phyloP scores from a whole-genome alignment of 1,140 invertebrate species.

The Agrypnia vestita region DNA sequence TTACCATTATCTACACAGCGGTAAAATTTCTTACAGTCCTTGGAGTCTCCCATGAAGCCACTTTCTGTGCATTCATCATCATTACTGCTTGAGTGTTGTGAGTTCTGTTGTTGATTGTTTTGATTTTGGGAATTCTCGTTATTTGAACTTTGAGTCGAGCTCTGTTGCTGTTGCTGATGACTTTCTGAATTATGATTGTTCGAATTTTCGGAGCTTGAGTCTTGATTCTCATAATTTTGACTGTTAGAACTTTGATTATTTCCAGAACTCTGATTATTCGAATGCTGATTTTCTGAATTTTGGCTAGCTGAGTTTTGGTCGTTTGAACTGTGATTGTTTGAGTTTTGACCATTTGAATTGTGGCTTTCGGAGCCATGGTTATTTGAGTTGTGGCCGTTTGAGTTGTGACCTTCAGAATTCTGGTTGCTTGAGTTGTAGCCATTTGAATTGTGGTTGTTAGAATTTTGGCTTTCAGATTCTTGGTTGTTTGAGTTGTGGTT shows the following conservation, averaged over 20 bases:
- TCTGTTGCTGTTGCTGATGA: slow-evolving; percentile 1
- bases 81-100: not conserved
- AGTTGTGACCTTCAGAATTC: slow-evolving; percentile 25
- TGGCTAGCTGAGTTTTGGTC: not conserved
- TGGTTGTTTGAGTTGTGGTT: slow-evolving; percentile 24
- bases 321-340: no score
- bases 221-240: slow-evolving; percentile 10
- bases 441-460: not conserved
- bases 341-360: not conserved
- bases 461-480: not conserved
- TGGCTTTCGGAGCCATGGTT: not conserved
- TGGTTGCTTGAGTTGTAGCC: slow-evolving; percentile 9
- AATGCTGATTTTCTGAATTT: not conserved
- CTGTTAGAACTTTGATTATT: slow-evolving; percentile 50
- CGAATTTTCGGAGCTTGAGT: not conserved
- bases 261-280: slow-evolving; percentile 41
- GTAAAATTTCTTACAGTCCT: slow-evolving; percentile 85
- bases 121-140: slow-evolving; percentile 21
- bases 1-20: slow-evolving; percentile 80
- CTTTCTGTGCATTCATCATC: slow-evolving; percentile 69
- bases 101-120: not conserved
- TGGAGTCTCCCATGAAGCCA: slow-evolving; percentile 79
- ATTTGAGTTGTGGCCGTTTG: not conserved
- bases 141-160: slow-evolving; percentile 19
- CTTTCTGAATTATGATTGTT: slow-evolving; percentile 1